These are phyloP conservation scores for Allolobophora icterica DNA, from an alignment of 2,888 invertebrate species.

Conservation along the genomic window DNA sequence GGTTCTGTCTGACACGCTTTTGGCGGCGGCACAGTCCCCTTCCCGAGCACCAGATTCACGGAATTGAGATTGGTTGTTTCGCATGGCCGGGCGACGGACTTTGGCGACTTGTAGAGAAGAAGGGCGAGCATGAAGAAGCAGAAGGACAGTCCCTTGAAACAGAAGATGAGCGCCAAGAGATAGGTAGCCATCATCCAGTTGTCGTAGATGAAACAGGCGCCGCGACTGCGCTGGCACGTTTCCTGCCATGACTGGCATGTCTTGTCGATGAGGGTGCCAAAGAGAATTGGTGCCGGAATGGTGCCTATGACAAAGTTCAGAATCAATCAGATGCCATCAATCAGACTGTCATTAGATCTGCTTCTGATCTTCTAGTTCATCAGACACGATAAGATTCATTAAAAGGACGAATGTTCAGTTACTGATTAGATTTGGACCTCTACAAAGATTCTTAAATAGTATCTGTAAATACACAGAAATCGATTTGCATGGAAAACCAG, in stretches of 20 bases:
- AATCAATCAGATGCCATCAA: conserved; percentile 33
- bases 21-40: neutral
- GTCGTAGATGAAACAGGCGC: conserved; percentile 48
- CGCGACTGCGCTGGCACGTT: conserved; percentile 33
- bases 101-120: conserved; percentile 40
- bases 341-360: too few species aligned
- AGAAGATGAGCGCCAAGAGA: conserved; percentile 42
- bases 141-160: conserved; percentile 43
- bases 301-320: conserved; percentile 69
- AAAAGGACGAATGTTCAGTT: neutral
- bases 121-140: conserved; percentile 41
- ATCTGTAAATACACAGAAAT: too few species aligned
- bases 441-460: too few species aligned
- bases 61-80: neutral
- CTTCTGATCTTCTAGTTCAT: too few species aligned
- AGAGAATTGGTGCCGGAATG: conserved; percentile 92
- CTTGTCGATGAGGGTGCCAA: conserved; percentile 92
- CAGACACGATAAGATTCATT: neutral
- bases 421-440: too few species aligned
- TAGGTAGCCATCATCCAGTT: conserved; percentile 46
- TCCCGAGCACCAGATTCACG: neutral
- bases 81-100: neutral
- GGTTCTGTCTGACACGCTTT: neutral
- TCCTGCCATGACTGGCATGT: conserved; percentile 88
- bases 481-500: too few species aligned